phyloP scores from a whole-genome alignment of 2,113 vertebrate genomes.

The Takifugu bimaculatus region DNA sequence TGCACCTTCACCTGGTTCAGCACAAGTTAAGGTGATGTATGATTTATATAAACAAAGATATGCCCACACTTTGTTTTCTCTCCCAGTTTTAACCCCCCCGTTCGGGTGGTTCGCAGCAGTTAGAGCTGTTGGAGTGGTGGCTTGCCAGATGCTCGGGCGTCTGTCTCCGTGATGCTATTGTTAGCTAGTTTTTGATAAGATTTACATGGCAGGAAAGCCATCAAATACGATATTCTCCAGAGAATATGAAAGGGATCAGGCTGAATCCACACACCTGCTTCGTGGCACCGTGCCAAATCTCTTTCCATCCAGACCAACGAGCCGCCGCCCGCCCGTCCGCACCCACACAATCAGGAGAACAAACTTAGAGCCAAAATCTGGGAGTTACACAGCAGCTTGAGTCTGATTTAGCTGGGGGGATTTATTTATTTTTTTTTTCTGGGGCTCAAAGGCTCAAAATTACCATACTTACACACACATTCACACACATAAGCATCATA shows the following conservation, averaged over 20 bases:
- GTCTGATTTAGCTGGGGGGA: conserved; percentile 42
- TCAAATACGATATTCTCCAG: conserved; percentile 70
- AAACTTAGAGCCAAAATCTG: conserved; percentile 33
- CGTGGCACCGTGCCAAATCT: conserved; percentile 43
- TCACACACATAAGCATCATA: conserved; percentile 16
- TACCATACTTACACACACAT: conserved; percentile 49
- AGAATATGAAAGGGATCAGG: conserved; percentile 62
- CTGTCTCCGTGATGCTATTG: conserved; percentile 67
- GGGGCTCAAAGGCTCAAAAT: conserved; percentile 51
- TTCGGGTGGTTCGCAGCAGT: conserved; percentile 60
- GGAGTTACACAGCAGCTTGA: conserved; percentile 58
- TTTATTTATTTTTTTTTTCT: conserved; percentile 24
- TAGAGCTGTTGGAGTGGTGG: conserved; percentile 54
- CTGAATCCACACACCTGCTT: conserved; percentile 69
- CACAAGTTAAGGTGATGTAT: conserved; percentile 53
- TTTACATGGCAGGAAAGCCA: conserved; percentile 70
- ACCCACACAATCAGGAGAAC: conserved; percentile 30
- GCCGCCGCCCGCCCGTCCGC: conserved; percentile 37
- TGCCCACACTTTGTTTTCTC: conserved; percentile 20
- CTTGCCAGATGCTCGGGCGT: conserved; percentile 70
- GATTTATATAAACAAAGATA: conserved; percentile 52
- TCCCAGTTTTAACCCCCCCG: conserved; percentile 21
- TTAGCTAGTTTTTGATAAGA: conserved; percentile 74
- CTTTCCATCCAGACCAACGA: conserved; percentile 45
- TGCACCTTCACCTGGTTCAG: conserved; percentile 48